phyloP scores from a whole-genome alignment of 2,113 vertebrate genomes.

The Bujurquina vittata region DNA sequence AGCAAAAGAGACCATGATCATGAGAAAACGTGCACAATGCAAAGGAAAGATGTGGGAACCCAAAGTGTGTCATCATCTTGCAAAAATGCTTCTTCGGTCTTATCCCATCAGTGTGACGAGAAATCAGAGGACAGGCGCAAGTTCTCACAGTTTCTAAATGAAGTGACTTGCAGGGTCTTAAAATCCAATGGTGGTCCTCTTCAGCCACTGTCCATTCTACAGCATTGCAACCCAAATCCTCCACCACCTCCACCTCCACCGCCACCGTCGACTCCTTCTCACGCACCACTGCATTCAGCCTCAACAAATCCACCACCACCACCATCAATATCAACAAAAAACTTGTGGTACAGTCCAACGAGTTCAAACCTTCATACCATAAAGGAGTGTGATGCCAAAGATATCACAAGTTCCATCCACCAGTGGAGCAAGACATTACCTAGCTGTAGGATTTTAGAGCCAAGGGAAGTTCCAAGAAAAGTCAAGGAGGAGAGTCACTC shows the following conservation, averaged over 20 bases:
- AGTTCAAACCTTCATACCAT: constrained; percentile 57
- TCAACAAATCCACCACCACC: not conserved
- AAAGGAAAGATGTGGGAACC: constrained; percentile 46
- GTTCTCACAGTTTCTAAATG: constrained; percentile 93
- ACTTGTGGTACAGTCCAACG: constrained; percentile 53
- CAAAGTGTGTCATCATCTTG: constrained; percentile 53
- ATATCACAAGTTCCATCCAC: constrained; percentile 54
- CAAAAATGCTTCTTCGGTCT: constrained; percentile 63
- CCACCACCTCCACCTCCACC: constrained; percentile 23
- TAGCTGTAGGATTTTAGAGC: constrained; percentile 72
- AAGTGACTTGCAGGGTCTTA: constrained; percentile 87
- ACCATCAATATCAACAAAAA: constrained; percentile 2
- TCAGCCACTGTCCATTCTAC: constrained; percentile 28
- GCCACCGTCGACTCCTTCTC: constrained; percentile 11
- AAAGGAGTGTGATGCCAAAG: constrained; percentile 56
- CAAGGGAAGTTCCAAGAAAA: constrained; percentile 61
- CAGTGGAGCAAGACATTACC: constrained; percentile 68
- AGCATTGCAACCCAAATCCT: constrained; percentile 25
- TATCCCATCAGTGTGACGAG: constrained; percentile 65
- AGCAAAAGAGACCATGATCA: constrained; percentile 27
- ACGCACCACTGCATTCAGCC: constrained; percentile 9
- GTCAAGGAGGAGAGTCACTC: constrained; percentile 37
- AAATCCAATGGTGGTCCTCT: constrained; percentile 79
- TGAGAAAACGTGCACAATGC: constrained; percentile 17
- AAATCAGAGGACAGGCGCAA: constrained; percentile 84